phyloP scores from a whole-genome alignment of 2,888 invertebrate species.

The Gymnosoma rotundatum region DNA sequence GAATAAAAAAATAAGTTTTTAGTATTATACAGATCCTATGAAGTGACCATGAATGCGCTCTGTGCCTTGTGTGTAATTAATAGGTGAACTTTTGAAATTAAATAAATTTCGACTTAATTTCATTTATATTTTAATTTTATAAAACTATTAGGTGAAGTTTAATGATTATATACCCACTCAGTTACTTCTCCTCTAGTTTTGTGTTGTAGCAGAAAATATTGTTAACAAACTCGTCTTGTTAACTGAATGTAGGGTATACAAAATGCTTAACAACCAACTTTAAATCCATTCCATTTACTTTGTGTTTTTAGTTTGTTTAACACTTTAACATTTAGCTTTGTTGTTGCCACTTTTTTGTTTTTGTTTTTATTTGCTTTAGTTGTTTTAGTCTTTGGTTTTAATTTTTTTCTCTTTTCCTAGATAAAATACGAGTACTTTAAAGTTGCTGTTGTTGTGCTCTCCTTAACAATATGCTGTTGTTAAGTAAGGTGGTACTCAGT shows the following conservation, averaged over 20 bases:
- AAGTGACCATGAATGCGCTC: too few species aligned
- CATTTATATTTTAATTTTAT: too few species aligned
- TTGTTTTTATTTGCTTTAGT: not conserved
- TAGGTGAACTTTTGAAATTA: too few species aligned
- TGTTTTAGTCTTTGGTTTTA: conserved; percentile 30
- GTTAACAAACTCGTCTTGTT: too few species aligned
- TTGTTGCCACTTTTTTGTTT: conserved; percentile 3
- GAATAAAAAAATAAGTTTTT: too few species aligned
- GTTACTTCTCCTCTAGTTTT: too few species aligned
- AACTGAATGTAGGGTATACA: not conserved
- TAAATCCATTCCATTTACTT: conserved; percentile 18
- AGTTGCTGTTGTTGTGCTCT: conserved; percentile 9
- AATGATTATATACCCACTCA: too few species aligned
- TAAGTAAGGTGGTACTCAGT: conserved; percentile 35
- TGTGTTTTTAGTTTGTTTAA: conserved; percentile 9
- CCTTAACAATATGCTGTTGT: conserved; percentile 8
- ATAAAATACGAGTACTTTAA: not conserved
- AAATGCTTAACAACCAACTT: not conserved
- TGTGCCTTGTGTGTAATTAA: too few species aligned
- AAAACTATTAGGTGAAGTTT: too few species aligned
- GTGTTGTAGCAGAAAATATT: too few species aligned
- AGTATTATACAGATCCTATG: too few species aligned
- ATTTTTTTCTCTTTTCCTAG: not conserved
- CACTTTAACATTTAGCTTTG: not conserved
- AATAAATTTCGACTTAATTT: too few species aligned